Evolutionary conservation across 2,113 vertebrate species (phyloP), one percentile per base, ranked within the genome.

Genomic region (Scopus umbretta): DNA sequence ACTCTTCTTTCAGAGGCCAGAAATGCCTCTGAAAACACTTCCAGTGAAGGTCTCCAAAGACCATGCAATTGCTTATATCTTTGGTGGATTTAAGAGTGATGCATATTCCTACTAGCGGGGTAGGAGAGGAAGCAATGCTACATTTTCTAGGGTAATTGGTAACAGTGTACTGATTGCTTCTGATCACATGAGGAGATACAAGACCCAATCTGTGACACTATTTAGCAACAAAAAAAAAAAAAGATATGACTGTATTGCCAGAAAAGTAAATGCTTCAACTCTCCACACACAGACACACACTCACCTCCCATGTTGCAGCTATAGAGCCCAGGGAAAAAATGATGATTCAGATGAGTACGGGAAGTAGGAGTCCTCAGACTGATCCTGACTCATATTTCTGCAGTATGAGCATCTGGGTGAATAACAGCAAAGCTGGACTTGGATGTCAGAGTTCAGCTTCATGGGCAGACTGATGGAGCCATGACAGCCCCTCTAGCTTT

Each of bases 211-310:
- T 45, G 21, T 56, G 66, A 55, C 17, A 7, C 26, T 53, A 9
- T 62, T 79, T 50, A 80, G 21, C 36, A 88, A 50, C 32, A 78
- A 66, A 58, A 6, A 71, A 58, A 74, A 58, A 62, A n/a, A n/a
- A n/a, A n/a, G 2, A 21, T 21, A 40, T 11, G 5, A 18, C 11
- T 71, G 7, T 32, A 61, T 45, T 1, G 0, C 11, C 27, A 50
- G 23, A 53, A 82, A 49, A 88, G 6, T 17, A 59, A 86, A 73
- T 14, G 12, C 16, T 83, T 92, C 80, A 66, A 17, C 8, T 73
- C 26, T 47, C 5, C 13, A 4, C 23, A 11, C 7, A 25, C 52
- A 58, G 13, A 47, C 7, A 16, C 1, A 13, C 49, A 49, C 53
- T 83, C 43, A 43, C 10, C 7, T 74, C 22, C 42, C 15, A 11